Conservation (phyloP, 2,113 vertebrate genomes). For the Psettodes erumei region DNA sequence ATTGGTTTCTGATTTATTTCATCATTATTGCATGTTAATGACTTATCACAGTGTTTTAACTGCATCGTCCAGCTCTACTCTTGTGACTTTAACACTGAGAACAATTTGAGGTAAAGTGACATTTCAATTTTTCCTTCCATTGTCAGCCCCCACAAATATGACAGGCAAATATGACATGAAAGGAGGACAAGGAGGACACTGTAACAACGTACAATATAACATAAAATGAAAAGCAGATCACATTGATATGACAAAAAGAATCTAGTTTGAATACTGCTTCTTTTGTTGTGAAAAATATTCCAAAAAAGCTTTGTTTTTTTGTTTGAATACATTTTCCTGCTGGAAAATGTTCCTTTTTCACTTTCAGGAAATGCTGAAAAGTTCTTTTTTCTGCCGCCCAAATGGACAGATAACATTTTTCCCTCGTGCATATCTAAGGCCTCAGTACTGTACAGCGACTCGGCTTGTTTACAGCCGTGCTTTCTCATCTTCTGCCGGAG, state of each 20-base stretch:
- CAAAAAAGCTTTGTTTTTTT: background rate
- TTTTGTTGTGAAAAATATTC: background rate
- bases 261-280: background rate
- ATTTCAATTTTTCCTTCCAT: too few relatives aligned
- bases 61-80: too few relatives aligned
- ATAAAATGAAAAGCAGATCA: too few relatives aligned
- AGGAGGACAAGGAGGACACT: too few relatives aligned
- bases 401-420: background rate
- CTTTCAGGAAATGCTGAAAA: background rate
- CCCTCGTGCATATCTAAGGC: background rate
- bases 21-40: too few relatives aligned
- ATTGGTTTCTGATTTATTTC: background rate
- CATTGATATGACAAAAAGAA: background rate
- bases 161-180: too few relatives aligned
- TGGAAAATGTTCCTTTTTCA: background rate
- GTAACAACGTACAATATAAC: too few relatives aligned
- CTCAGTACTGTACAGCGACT: background rate
- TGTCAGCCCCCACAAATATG: too few relatives aligned
- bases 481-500: conserved; percentile 13
- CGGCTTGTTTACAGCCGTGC: conserved; percentile 28
- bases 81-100: too few relatives aligned
- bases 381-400: background rate
- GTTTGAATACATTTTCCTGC: conserved; percentile 1
- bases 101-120: too few relatives aligned
- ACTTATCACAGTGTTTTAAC: too few relatives aligned